A percentile compares a stretch with the other conserved stretches of the same genome.
These are phyloP conservation scores for Strigamia transsilvanica DNA, from an alignment of 2,888 invertebrate species.

Conservation along the genomic window DNA sequence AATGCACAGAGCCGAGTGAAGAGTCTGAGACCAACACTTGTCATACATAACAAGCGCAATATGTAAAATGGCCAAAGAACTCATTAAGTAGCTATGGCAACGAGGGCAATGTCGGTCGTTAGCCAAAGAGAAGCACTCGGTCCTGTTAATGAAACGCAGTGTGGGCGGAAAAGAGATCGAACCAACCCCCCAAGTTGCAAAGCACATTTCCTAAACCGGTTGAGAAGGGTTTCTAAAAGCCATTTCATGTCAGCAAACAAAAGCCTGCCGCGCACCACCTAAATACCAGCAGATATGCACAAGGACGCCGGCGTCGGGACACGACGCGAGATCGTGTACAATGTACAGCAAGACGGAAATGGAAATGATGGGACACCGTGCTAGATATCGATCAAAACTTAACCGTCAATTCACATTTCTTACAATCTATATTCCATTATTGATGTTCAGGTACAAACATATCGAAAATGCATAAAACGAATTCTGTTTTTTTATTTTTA, in stretches of 20 bases:
- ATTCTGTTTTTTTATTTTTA: too few species aligned
- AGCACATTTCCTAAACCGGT: conserved; percentile 21
- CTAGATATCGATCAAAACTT: too few species aligned
- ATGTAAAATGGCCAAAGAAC: conserved; percentile 38
- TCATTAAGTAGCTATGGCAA: conserved; percentile 12
- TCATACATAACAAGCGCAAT: conserved; percentile 1
- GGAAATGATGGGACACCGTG: too few species aligned
- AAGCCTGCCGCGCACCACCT: background rate
- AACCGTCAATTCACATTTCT: too few species aligned
- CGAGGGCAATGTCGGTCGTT: conserved; percentile 12
- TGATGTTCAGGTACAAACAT: too few species aligned
- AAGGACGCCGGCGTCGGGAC: background rate
- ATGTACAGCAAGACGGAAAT: background rate
- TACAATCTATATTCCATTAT: too few species aligned
- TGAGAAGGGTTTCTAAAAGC: conserved; percentile 11
- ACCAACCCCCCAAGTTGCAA: background rate
- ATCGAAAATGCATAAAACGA: too few species aligned
- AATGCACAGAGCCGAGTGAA: background rate
- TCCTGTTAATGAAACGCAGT: conserved; percentile 16
- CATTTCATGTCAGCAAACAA: conserved; percentile 31
- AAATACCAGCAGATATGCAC: conserved; percentile 2
- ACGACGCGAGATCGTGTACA: background rate
- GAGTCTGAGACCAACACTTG: background rate
- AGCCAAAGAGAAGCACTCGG: background rate
- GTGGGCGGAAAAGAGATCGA: conserved; percentile 27